phyloP scores from a whole-genome alignment of 1,140 invertebrate genomes.

The Aphaenogaster rudis region DNA sequence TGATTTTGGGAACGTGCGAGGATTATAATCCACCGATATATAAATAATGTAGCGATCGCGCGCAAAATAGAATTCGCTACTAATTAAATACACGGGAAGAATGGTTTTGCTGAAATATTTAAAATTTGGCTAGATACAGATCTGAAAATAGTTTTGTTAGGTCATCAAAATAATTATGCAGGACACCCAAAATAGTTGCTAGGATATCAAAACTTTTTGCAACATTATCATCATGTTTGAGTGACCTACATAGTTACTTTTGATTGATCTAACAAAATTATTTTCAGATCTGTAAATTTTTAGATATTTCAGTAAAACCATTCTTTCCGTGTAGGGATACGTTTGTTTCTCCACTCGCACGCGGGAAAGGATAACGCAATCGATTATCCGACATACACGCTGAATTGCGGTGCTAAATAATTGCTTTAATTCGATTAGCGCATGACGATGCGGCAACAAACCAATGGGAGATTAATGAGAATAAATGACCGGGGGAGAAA shows the following conservation, averaged over 20 bases:
- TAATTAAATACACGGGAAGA: constrained; percentile 6
- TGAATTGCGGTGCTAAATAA: constrained; percentile 43
- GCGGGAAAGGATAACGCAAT: background rate
- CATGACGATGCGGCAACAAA: constrained; percentile 26
- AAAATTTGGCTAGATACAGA: too few relatives aligned
- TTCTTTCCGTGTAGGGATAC: background rate
- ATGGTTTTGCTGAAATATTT: too few relatives aligned
- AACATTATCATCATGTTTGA: too few relatives aligned
- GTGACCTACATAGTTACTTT: too few relatives aligned
- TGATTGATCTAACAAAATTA: too few relatives aligned
- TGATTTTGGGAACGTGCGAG: background rate
- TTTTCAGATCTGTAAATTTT: too few relatives aligned
- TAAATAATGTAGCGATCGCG: constrained; percentile 26
- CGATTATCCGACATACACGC: constrained; percentile 1
- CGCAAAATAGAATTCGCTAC: background rate
- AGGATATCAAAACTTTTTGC: too few relatives aligned
- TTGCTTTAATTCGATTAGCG: constrained; percentile 50
- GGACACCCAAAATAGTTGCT: too few relatives aligned
- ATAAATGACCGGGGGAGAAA: constrained; percentile 35
- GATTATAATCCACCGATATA: constrained; percentile 32
- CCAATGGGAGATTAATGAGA: constrained; percentile 50
- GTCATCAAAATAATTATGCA: too few relatives aligned
- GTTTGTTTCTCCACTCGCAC: background rate
- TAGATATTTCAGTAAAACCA: too few relatives aligned
- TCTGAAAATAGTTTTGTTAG: too few relatives aligned